A percentile compares a stretch with the other conserved stretches of the same genome.
These are phyloP conservation scores for Calypte anna DNA, from an alignment of 2,113 vertebrate genomes.

Conservation along the genomic window DNA sequence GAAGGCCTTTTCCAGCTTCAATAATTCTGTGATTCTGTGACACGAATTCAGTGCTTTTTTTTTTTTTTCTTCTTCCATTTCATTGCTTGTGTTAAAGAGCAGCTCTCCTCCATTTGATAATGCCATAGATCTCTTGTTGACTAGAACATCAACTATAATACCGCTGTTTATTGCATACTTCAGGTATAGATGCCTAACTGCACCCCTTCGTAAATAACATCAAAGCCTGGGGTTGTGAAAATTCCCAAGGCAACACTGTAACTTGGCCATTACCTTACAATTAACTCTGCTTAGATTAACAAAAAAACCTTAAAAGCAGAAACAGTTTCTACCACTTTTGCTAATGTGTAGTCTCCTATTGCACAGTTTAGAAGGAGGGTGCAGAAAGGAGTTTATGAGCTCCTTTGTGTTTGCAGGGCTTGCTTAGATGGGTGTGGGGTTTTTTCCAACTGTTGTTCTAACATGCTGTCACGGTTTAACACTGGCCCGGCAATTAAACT, in stretches of 20 bases:
- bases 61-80: neutral
- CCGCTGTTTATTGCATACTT: neutral
- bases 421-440: fast-evolving
- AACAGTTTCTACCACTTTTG: neutral
- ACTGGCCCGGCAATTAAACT: too few species aligned
- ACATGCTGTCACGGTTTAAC: too few species aligned
- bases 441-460: neutral
- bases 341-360: neutral
- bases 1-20: too few species aligned
- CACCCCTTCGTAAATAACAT: neutral
- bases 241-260: neutral
- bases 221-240: neutral
- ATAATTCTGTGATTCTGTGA: too few species aligned
- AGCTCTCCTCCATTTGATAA: neutral
- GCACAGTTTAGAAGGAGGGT: neutral
- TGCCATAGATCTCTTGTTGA: neutral
- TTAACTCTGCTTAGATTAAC: neutral
- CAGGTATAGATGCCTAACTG: neutral
- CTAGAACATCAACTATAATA: neutral
- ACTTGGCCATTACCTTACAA: neutral
- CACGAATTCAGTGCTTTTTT: neutral
- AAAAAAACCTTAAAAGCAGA: neutral
- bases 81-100: neutral
- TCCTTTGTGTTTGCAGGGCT: neutral
- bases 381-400: neutral